Evolutionary conservation across 2,888 invertebrate genomes (phyloP), one percentile per base, ranked within the genome.

Genomic region (Cacoxenus indagator): DNA sequence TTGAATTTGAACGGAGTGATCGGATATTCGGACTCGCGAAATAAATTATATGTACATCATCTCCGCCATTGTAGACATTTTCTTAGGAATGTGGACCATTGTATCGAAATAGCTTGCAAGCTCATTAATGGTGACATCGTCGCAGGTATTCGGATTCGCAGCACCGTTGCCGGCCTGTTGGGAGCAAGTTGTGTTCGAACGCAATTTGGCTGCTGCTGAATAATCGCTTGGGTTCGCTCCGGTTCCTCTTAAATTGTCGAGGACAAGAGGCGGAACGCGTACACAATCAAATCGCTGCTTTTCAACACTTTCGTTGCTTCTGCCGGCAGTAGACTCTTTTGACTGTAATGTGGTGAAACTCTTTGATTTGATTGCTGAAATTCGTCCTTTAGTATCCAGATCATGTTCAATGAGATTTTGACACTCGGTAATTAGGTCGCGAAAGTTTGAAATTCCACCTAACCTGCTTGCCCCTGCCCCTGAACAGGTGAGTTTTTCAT

Each of bases 41-140:
- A n/a, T 17, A 5, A 51, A 70, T 91, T 91, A 95, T 89, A 96
- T 97, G 87, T 98, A 98, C 97, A 97, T 98, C 96, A 97, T 97
- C 90, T 97, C 97, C 70, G 97, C 97, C 97, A 97, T 97, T 69
- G 94, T 92, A 61, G 97, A 97, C 97, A 98, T 98, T 88, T 98
- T 97, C 89, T 96, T 96, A 76, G 97, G 97, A 90, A 98, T 97
- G 90, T 97, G 95, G 76, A 97, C 95, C 89, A 95, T 93, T 73
- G 96, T 95, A 89, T 98, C 97, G 88, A 98, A 96, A 89, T 98
- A 98, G 87, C 96, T 94, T 72, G 97, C 97, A 81, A 98, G 90
- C 89, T 98, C 98, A 87, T 96, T 96, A 81, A 97, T 97, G 59
- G 96, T 96, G 65, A 96, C 92, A 90, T 97, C 97, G 89, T 94